Evolutionary conservation across 2,797 vertebrate species (phyloP), one percentile per base, ranked within the genome.

Genomic region (Gila robusta): DNA sequence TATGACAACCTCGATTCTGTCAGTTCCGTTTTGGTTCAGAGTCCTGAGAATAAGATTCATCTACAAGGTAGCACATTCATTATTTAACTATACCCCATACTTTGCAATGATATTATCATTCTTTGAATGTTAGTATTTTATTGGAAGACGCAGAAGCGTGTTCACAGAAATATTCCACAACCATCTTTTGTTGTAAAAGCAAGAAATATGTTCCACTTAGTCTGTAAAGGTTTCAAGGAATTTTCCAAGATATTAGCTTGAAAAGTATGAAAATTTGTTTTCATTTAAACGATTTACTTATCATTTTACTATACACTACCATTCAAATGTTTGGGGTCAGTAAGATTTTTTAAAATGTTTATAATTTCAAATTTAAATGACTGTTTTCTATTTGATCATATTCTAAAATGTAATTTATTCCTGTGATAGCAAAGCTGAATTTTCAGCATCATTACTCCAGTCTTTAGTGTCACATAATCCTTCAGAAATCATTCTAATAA

Each of bases 1-100:
- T 99, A 99, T 97, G 98, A 99, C 97, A 99, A 98, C 96, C 96
- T 99, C 90, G 98, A 99, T 96, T 99, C 98, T 93, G 98, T 99
- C 96, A 99, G 98, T 95, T 99, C 98, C 72, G 98, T 99, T 95
- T 96, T 99, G 96, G 98, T 99, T 93, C 98, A 99, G 95, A 99
- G 98, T 94, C 98, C 98, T 73, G 98, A 99, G 94, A 99, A 99
- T 94, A 99, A 99, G 96, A 98, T 99, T 96, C 96, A 98, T 94
- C 97, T 99, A 93, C 98, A 98, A 99, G 98, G 98, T 99, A 97
- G 72, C 92, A 73, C 93, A 93, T 94, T 92, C 91, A 94, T 94
- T 93, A 95, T 94, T 95, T 91, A 94, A 93, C 91, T 90, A 14
- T 88, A 59, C 52, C 91, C 89, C 91, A 93, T 26, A 87, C 92